Conservation (phyloP, 2,888 invertebrate species). For the Trissonchulus latispiculum region DNA sequence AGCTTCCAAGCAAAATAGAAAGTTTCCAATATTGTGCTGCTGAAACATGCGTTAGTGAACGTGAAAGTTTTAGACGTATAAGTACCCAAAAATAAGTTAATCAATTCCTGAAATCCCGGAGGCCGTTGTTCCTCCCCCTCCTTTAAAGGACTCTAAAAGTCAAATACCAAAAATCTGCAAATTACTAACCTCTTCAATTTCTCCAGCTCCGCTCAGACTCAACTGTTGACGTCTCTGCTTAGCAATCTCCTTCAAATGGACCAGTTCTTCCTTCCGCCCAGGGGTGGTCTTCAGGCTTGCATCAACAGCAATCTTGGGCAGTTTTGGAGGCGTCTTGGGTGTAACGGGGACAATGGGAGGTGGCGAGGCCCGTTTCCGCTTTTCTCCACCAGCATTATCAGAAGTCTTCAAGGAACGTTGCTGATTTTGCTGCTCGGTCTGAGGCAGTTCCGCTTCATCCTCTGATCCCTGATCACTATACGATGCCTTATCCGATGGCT, state of each 20-base stretch:
- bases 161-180: no score
- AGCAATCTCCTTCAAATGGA: background rate
- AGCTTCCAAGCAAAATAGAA: no score
- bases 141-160: no score
- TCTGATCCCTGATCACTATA: background rate
- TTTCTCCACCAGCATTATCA: background rate
- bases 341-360: background rate
- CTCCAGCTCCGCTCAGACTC: background rate
- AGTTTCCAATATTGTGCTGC: no score
- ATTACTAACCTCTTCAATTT: background rate
- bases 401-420: background rate
- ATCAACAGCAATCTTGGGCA: background rate
- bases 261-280: background rate
- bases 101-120: no score
- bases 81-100: no score
- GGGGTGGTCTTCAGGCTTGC: background rate
- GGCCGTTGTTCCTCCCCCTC: no score
- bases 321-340: background rate
- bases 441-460: background rate
- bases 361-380: background rate
- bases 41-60: no score
- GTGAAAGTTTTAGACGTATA: no score
- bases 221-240: background rate
- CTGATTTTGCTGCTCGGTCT: background rate
- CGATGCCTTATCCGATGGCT: background rate